Conservation (phyloP, 1,140 invertebrate species). For the Hermetia illucens region DNA sequence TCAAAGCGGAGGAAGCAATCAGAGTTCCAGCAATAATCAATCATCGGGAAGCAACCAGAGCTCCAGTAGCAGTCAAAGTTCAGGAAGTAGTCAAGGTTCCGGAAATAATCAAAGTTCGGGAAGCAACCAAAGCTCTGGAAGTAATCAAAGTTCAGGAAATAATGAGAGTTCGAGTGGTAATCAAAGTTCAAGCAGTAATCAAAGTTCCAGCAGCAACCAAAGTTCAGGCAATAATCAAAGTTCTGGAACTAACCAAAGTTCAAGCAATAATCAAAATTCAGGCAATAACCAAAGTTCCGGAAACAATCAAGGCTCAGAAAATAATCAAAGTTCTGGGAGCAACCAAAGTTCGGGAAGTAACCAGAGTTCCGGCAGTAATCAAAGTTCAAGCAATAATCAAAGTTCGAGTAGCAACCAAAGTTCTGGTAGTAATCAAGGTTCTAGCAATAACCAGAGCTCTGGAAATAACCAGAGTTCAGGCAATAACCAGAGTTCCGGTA, state of each 20-base stretch:
- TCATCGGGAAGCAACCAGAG: constrained; percentile 1
- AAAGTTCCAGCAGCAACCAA: constrained; percentile 10
- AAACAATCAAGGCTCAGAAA: constrained; percentile 3
- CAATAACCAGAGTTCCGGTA: neutral
- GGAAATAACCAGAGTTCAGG: neutral
- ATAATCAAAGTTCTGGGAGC: neutral
- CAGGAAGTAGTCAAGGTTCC: constrained; percentile 4
- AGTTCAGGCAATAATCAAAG: constrained; percentile 7
- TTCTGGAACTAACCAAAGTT: constrained; percentile 4
- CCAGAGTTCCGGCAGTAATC: constrained; percentile 1
- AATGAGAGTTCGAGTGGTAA: neutral
- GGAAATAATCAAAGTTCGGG: constrained; percentile 6
- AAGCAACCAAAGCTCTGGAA: neutral
- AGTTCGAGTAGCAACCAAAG: constrained; percentile 3
- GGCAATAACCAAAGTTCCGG: constrained; percentile 6
- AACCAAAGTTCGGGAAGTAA: neutral
- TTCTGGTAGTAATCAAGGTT: constrained; percentile 4
- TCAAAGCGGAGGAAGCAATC: too few relatives aligned
- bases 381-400: constrained; percentile 6
- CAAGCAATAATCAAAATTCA: constrained; percentile 9
- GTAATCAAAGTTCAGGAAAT: neutral
- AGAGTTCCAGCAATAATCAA: too few relatives aligned
- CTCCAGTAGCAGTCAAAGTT: neutral
- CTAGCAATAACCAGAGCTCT: neutral
- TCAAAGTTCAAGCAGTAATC: constrained; percentile 5